These are phyloP conservation scores for Popillia japonica DNA, from an alignment of 1,140 invertebrate species.

Conservation along the genomic window DNA sequence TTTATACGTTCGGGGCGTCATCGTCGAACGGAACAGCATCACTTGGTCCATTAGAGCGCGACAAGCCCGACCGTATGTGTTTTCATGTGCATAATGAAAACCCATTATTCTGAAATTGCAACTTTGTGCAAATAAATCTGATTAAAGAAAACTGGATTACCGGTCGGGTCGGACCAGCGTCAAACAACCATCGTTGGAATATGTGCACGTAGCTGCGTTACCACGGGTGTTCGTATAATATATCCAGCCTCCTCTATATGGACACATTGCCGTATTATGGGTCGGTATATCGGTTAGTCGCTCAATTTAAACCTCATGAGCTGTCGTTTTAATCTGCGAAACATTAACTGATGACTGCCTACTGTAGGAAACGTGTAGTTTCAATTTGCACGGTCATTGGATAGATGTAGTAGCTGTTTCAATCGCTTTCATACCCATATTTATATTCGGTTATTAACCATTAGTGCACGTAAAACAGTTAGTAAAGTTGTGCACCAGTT, in stretches of 20 bases:
- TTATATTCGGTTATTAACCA: too few species aligned
- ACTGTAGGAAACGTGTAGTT: neutral
- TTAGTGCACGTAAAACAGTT: too few species aligned
- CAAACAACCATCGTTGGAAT: neutral
- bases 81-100: conserved; percentile 24
- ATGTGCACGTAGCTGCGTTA: neutral
- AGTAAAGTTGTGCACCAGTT: too few species aligned
- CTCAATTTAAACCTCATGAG: neutral
- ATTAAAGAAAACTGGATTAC: conserved; percentile 21
- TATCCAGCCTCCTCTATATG: neutral
- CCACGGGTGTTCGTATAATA: neutral
- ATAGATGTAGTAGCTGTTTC: too few species aligned
- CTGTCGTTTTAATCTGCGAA: neutral
- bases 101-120: conserved; percentile 21
- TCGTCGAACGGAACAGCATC: conserved; percentile 10
- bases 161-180: neutral
- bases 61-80: neutral
- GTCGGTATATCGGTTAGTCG: neutral
- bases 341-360: neutral
- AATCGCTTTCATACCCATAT: too few species aligned
- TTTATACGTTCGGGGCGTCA: conserved; percentile 16
- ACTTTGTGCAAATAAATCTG: conserved; percentile 18
- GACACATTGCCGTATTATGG: neutral
- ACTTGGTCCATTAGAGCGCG: conserved; percentile 25
- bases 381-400: neutral